Evolutionary conservation across 2,113 vertebrate genomes (phyloP).

Genomic region (Nycticorax nycticorax): DNA sequence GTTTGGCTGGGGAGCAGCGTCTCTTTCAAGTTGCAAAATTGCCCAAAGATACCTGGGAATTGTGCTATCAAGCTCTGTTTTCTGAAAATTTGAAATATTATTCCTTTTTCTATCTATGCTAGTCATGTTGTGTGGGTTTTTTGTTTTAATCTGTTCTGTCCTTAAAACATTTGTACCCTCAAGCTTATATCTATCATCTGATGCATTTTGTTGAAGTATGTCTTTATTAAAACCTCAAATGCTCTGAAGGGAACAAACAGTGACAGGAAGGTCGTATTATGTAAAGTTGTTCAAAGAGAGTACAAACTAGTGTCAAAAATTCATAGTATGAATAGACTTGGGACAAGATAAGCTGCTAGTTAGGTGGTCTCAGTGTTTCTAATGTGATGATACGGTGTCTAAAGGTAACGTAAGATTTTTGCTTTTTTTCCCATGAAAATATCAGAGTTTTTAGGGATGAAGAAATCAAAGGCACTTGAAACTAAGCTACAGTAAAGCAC

Average conservation of each 20-base stretch:
- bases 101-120: not conserved
- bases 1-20: not conserved
- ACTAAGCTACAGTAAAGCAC: not conserved
- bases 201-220: not conserved
- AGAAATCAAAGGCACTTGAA: not conserved
- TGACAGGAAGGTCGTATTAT: constrained; percentile 13
- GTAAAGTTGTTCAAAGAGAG: not conserved
- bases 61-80: not conserved
- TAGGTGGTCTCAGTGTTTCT: not conserved
- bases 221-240: constrained; percentile 6
- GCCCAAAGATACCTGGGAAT: not conserved
- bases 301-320: not conserved
- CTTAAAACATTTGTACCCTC: not conserved
- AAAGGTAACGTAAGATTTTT: not conserved
- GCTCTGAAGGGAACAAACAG: constrained; percentile 29
- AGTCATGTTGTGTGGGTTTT: not conserved
- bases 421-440: not conserved
- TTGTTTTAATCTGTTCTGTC: constrained; percentile 1
- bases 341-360: not conserved
- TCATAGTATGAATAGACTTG: not conserved
- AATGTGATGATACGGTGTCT: not conserved
- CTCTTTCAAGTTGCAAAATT: not conserved
- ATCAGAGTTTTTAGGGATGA: not conserved
- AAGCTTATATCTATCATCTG: not conserved
- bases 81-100: not conserved